Conservation (phyloP, 2,888 invertebrate species). For the Drosophila kuntzei region DNA sequence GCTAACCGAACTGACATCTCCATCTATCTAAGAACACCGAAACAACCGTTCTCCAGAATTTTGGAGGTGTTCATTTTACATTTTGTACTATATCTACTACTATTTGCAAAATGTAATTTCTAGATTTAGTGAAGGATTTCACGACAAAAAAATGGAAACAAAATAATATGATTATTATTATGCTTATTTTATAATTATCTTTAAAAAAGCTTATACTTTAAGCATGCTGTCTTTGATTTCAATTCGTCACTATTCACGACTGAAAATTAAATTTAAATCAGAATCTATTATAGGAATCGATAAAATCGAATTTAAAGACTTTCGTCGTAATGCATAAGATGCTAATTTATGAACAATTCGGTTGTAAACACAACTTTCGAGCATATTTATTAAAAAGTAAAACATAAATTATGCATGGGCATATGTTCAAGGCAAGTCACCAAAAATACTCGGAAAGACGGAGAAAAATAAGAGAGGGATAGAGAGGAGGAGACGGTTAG, state of each 20-base stretch:
- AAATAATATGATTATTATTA: too few relatives aligned
- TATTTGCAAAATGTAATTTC: too few relatives aligned
- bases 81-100: too few relatives aligned
- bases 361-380: constrained; percentile 36
- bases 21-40: too few relatives aligned
- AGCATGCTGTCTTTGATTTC: neutral
- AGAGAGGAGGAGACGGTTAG: neutral
- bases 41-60: too few relatives aligned
- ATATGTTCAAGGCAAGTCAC: constrained; percentile 49
- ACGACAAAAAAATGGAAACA: too few relatives aligned
- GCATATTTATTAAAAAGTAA: constrained; percentile 58
- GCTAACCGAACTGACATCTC: too few relatives aligned
- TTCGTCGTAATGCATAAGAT: constrained; percentile 28
- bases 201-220: neutral
- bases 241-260: neutral
- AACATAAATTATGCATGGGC: constrained; percentile 69
- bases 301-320: neutral
- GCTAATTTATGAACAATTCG: constrained; percentile 51
- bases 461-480: neutral
- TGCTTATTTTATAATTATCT: too few relatives aligned
- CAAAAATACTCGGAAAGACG: constrained; percentile 8
- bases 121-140: too few relatives aligned
- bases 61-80: too few relatives aligned
- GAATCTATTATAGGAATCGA: neutral
- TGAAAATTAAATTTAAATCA: neutral